Conservation (phyloP, 2,113 vertebrate genomes). For the Tyrannus savana region DNA sequence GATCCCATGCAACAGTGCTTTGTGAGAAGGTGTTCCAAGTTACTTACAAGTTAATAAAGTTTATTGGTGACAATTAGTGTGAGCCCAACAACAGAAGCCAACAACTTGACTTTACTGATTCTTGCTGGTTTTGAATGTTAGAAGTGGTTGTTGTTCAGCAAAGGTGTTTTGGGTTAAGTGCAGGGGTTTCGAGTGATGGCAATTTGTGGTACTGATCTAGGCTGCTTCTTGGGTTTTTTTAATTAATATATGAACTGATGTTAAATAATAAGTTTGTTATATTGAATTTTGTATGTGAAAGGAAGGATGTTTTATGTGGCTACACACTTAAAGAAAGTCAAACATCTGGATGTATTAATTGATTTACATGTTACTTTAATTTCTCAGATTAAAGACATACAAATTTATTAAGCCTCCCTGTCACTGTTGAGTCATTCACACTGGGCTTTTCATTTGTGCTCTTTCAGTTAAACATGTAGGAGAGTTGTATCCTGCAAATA, state of each 20-base stretch:
- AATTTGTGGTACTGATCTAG: background rate
- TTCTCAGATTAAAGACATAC: background rate
- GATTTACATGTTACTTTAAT: background rate
- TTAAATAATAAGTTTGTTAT: background rate
- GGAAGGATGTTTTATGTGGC: background rate
- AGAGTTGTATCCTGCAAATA: background rate
- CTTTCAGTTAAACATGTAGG: background rate
- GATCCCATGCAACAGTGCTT: background rate
- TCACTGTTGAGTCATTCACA: background rate
- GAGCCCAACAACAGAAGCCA: background rate
- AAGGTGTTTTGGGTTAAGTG: background rate
- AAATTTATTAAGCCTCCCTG: background rate
- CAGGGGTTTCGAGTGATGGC: background rate
- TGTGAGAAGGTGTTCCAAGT: background rate
- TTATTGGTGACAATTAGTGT: rapidly evolving
- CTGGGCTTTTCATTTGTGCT: background rate
- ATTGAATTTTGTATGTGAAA: background rate
- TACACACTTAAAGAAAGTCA: background rate
- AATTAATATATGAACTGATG: background rate
- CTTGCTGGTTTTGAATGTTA: background rate
- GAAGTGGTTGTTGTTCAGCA: background rate
- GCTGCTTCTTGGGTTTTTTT: background rate
- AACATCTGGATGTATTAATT: background rate
- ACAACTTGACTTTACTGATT: background rate
- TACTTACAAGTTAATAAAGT: background rate